phyloP scores from a whole-genome alignment of 2,888 invertebrate species.

The Drosophila pseudotakahashii region DNA sequence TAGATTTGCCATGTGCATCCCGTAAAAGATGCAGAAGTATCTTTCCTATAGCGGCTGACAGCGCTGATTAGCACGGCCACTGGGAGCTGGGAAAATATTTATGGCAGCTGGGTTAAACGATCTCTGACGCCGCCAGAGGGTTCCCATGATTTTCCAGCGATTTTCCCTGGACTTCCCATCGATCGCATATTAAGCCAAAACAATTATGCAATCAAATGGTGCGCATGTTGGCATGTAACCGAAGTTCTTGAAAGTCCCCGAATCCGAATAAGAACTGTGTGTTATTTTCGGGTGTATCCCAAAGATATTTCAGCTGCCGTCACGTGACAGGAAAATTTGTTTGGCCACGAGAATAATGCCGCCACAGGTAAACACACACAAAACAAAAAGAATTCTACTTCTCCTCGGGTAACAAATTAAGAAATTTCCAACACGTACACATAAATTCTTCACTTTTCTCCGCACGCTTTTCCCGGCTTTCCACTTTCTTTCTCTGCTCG shows the following conservation, averaged over 20 bases:
- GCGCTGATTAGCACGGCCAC: conserved; percentile 61
- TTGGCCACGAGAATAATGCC: conserved; percentile 39
- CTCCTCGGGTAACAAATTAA: conserved; percentile 45
- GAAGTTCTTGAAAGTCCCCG: conserved; percentile 47
- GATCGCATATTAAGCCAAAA: conserved; percentile 34
- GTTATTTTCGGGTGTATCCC: conserved; percentile 18
- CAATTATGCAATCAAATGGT: conserved; percentile 67
- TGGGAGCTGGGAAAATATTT: conserved; percentile 51
- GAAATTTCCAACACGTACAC: conserved; percentile 70
- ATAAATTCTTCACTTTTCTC: conserved; percentile 61
- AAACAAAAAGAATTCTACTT: conserved; percentile 27
- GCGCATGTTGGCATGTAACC: conserved; percentile 16
- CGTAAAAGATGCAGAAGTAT: conserved; percentile 15
- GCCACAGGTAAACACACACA: conserved; percentile 52
- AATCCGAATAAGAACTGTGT: conserved; percentile 20
- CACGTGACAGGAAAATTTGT: conserved; percentile 68
- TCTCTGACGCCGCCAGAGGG: conserved; percentile 35
- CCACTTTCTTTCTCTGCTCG: conserved; percentile 25
- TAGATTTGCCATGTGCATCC: conserved; percentile 24
- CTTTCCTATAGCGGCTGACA: conserved; percentile 47
- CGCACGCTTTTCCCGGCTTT: conserved; percentile 20
- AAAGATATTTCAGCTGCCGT: conserved; percentile 41
- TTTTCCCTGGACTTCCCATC: conserved; percentile 13
- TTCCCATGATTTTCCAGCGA: conserved; percentile 17
- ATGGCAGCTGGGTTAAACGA: conserved; percentile 62